Evolutionary conservation across 2,888 invertebrate species (phyloP), one percentile per base, ranked within the genome.

Genomic region (Xanthorhoe designata): DNA sequence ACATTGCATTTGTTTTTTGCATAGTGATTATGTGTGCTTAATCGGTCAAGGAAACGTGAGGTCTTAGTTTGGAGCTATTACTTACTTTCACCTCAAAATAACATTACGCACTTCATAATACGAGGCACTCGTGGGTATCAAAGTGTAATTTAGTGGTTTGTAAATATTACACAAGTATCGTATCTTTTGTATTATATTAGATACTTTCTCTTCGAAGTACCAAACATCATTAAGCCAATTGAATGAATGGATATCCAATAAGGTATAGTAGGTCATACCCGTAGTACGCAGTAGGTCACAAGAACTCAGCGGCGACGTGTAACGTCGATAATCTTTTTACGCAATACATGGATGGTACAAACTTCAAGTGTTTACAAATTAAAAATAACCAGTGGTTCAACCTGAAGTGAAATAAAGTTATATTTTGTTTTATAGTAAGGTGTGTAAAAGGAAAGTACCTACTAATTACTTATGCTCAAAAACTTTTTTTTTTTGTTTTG

Each of bases 201-300:
- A 57, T 13, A 51, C 51, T 63, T 52, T 57, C 62, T 51, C 55
- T 9, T 38, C 38, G 38, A 55, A 29, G 42, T 56, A 62, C 38
- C 24, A 4, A 24, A 24, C 56, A 56, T 56, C 13, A 35, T 19
- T 49, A 38, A 19, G 19, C 49, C 35, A n/a, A 49, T 35, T 32
- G 10, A 38, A 29, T 56, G 56, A 50, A 62, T 56, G 51, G 56
- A 50, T 45, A 19, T 53, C 10, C 47, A 29, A 49, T 54, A 49
- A 60, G 32, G 29, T 35, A 29, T 24, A 55, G 55, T 55, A 55
- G 55, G 62, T 62, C 55, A 62, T 7, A 38, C 47, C 17, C 9
- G 29, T 49, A 47, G 24, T 29, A 29, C 15, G 1, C 13, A 49
- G 29, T 50, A 47, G 47, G 47, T 47, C 47, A 47, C 15, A 17